These are phyloP conservation scores for Connochaetes taurinus DNA, from an alignment of 2,113 vertebrate genomes.

Conservation along the genomic window DNA sequence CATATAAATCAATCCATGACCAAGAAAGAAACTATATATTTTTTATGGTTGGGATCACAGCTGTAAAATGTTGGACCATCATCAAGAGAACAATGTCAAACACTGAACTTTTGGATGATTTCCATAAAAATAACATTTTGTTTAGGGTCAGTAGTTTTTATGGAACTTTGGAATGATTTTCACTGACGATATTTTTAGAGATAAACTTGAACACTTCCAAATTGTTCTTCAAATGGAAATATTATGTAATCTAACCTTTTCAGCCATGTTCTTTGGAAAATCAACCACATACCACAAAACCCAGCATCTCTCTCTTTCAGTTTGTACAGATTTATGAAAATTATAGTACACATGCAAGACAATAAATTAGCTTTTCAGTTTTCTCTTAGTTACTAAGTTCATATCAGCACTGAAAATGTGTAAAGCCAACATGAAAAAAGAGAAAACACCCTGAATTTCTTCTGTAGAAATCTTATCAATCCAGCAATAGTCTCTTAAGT, in stretches of 20 bases:
- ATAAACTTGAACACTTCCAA: slow-evolving; percentile 47
- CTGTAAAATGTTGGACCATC: slow-evolving; percentile 77
- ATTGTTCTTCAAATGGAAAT: slow-evolving; percentile 23
- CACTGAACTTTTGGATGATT: slow-evolving; percentile 75
- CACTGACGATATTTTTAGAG: slow-evolving; percentile 36
- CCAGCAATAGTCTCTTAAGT: background rate
- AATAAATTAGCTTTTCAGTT: background rate
- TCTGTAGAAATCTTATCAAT: background rate
- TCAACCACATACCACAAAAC: background rate
- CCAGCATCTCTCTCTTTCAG: background rate
- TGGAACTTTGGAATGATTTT: slow-evolving; percentile 65
- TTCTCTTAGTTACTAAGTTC: background rate
- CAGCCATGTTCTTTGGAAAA: background rate
- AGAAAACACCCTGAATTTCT: background rate
- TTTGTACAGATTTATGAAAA: background rate
- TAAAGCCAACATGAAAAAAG: background rate
- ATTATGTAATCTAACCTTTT: slow-evolving; percentile 25
- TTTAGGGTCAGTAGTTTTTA: slow-evolving; percentile 69
- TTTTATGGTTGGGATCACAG: slow-evolving; percentile 70
- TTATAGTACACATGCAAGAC: background rate
- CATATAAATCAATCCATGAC: slow-evolving; percentile 47
- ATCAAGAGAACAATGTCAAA: slow-evolving; percentile 80
- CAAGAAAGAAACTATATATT: slow-evolving; percentile 42
- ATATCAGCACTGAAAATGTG: background rate
- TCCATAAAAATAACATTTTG: slow-evolving; percentile 75